These are phyloP conservation scores for Microctonus aethiopoides DNA, from an alignment of 2,888 invertebrate genomes.

Conservation along the genomic window DNA sequence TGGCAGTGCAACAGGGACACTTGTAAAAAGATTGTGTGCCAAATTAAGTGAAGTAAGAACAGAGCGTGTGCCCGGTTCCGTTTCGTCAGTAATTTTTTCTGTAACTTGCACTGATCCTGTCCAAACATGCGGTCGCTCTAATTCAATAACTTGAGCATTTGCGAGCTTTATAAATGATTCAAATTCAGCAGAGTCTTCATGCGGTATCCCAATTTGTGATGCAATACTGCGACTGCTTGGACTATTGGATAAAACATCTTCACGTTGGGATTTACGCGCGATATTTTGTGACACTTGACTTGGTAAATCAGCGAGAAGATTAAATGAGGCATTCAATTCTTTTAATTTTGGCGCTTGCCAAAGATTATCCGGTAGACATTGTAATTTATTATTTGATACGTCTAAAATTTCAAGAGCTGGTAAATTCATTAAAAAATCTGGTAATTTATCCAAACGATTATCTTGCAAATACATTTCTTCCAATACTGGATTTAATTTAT, in stretches of 20 bases:
- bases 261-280: conserved; percentile 50
- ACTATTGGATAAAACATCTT: conserved; percentile 53
- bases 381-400: conserved; percentile 93
- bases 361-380: conserved; percentile 82
- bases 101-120: conserved; percentile 75
- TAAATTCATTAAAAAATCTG: conserved; percentile 83
- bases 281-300: conserved; percentile 62
- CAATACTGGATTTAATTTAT: conserved; percentile 80
- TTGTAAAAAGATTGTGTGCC: conserved; percentile 89
- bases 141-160: conserved; percentile 68
- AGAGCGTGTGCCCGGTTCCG: conserved; percentile 72
- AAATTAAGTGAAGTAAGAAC: conserved; percentile 83
- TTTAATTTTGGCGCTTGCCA: conserved; percentile 89
- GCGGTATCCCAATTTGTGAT: conserved; percentile 53
- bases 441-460: conserved; percentile 86
- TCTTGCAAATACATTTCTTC: conserved; percentile 93
- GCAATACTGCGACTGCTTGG: conserved; percentile 56
- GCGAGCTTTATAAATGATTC: conserved; percentile 65
- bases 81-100: conserved; percentile 74
- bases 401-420: conserved; percentile 85
- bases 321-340: conserved; percentile 90
- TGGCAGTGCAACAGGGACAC: conserved; percentile 87
- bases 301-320: conserved; percentile 83
- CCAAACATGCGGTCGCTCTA: conserved; percentile 84
- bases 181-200: conserved; percentile 62